phyloP scores from a whole-genome alignment of 2,113 vertebrate genomes.

The Electrona antarctica region DNA sequence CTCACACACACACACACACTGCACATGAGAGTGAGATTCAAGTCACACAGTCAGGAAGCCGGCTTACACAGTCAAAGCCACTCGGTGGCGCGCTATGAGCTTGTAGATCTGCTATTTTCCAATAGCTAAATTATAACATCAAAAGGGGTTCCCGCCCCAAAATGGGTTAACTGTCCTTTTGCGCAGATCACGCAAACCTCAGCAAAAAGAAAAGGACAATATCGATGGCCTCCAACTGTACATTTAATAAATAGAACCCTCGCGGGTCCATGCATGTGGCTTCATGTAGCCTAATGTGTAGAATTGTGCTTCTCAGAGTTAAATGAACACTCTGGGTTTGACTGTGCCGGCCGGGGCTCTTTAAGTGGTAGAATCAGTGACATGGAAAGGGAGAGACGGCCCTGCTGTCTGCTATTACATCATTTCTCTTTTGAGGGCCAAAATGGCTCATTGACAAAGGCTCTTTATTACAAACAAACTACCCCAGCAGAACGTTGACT shows the following conservation, averaged over 20 bases:
- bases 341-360: slow-evolving; percentile 9
- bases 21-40: background rate
- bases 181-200: no score
- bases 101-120: no score
- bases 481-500: slow-evolving; percentile 43
- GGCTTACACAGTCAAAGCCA: background rate
- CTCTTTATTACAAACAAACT: slow-evolving; percentile 57
- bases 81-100: no score
- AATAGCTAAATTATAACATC: no score
- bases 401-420: slow-evolving; percentile 62
- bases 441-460: slow-evolving; percentile 64
- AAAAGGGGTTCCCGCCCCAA: no score
- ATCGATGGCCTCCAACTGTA: no score
- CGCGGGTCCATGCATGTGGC: background rate
- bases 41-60: background rate
- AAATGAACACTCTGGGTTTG: no score
- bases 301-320: background rate
- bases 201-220: no score
- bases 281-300: background rate
- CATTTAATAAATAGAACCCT: background rate
- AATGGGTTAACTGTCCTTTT: no score
- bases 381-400: slow-evolving; percentile 33
- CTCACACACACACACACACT: background rate
- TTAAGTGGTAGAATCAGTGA: slow-evolving; percentile 43
- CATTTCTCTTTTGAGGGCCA: slow-evolving; percentile 64